phyloP scores from a whole-genome alignment of 2,113 vertebrate species.

The Panthera uncia region DNA sequence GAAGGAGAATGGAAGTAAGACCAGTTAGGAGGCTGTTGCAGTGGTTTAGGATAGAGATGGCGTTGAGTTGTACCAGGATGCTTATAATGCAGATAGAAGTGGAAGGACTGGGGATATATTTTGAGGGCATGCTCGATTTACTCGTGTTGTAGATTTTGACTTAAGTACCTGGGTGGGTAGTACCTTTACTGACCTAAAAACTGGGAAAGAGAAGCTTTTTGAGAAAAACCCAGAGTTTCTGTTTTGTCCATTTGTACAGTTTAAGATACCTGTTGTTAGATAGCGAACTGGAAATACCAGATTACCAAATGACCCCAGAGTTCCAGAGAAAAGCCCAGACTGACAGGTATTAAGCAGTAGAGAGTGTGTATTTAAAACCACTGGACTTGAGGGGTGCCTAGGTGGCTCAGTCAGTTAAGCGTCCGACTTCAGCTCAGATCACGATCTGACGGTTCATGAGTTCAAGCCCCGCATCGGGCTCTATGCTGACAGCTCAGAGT shows the following conservation, averaged over 20 bases:
- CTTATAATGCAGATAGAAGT: background rate
- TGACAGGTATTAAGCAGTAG: background rate
- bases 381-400: background rate
- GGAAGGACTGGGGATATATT: background rate
- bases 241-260: background rate
- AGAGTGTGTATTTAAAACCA: background rate
- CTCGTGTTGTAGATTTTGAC: constrained; percentile 30
- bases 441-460: no score
- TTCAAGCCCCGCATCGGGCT: no score
- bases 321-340: background rate
- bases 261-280: background rate
- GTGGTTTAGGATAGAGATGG: background rate
- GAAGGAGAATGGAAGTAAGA: background rate
- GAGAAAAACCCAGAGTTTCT: background rate
- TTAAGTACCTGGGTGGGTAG: background rate
- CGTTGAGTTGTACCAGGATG: background rate
- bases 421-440: no score
- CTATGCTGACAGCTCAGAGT: no score
- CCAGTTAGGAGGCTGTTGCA: background rate
- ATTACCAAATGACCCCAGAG: background rate
- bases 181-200: background rate
- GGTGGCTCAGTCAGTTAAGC: no score
- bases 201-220: background rate
- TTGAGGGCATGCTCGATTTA: background rate
- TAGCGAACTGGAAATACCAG: background rate